Evolutionary conservation across 2,113 vertebrate species (phyloP).

Genomic region (Siniperca knerii): DNA sequence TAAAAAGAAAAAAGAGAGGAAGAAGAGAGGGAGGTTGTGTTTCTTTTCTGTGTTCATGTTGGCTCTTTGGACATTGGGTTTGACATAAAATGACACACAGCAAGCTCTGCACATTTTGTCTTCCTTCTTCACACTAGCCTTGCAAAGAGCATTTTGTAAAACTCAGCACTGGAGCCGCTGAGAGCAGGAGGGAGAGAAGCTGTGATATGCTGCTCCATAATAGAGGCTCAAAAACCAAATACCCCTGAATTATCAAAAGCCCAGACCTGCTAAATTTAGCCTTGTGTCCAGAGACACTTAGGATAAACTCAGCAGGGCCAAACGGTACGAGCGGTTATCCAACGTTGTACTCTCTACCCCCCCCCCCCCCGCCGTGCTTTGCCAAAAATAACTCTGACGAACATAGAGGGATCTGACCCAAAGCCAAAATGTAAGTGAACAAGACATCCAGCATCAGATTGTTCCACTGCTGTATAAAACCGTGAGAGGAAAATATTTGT

Average conservation of each 20-base stretch:
- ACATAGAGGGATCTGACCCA: constrained; percentile 56
- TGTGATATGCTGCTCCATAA: constrained; percentile 51
- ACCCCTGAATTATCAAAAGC: constrained; percentile 72
- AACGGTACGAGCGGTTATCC: constrained; percentile 57
- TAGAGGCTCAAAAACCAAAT: constrained; percentile 60
- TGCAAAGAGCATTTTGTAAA: constrained; percentile 57
- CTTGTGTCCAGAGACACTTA: constrained; percentile 58
- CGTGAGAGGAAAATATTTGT: constrained; percentile 40
- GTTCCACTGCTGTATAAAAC: constrained; percentile 38
- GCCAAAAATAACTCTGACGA: constrained; percentile 74
- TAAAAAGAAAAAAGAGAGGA: not conserved
- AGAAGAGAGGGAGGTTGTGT: constrained; percentile 16
- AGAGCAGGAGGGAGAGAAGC: constrained; percentile 44
- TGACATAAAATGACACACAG: constrained; percentile 73
- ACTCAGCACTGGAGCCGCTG: constrained; percentile 61
- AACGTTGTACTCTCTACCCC: constrained; percentile 50
- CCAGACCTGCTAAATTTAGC: constrained; percentile 76
- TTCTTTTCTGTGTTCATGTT: constrained; percentile 33
- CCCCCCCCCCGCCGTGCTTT: constrained; percentile 41
- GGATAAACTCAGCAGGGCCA: constrained; percentile 66
- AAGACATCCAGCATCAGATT: constrained; percentile 61
- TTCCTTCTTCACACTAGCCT: constrained; percentile 40
- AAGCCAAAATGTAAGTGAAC: constrained; percentile 57
- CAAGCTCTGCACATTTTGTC: constrained; percentile 70
- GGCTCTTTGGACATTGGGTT: constrained; percentile 42